These are phyloP conservation scores for Scomber scombrus DNA, from an alignment of 2,113 vertebrate species.

Conservation along the genomic window DNA sequence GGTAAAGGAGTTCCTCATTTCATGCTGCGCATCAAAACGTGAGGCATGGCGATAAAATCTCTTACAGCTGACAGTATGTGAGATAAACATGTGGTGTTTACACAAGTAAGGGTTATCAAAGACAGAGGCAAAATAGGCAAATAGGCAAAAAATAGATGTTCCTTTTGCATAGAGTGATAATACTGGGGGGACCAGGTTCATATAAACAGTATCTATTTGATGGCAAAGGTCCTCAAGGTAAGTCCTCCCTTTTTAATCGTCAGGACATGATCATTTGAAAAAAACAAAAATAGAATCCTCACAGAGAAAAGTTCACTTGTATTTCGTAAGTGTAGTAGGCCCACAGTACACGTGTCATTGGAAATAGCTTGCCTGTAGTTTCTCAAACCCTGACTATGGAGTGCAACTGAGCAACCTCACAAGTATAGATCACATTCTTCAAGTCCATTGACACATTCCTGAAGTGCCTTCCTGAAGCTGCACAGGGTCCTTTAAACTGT, in stretches of 20 bases:
- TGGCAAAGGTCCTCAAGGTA: background rate
- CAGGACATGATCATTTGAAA: conserved; percentile 5
- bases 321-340: background rate
- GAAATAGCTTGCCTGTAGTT: background rate
- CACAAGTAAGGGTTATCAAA: conserved; percentile 16
- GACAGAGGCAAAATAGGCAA: background rate
- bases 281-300: background rate
- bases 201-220: conserved; percentile 8
- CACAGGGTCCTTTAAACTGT: conserved; percentile 17
- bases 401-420: background rate
- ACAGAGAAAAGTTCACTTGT: too few species aligned
- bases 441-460: conserved; percentile 49
- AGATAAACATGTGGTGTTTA: conserved; percentile 28
- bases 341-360: background rate
- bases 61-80: background rate
- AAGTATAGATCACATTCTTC: conserved; percentile 31
- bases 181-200: background rate
- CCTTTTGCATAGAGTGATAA: background rate
- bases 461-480: conserved; percentile 45
- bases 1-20: conserved; percentile 13
- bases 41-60: conserved; percentile 19
- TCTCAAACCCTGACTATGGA: background rate
- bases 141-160: background rate
- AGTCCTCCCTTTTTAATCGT: background rate
- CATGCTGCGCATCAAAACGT: background rate